Conservation (phyloP, 2,113 vertebrate species). For the Pachycephala philippinensis region DNA sequence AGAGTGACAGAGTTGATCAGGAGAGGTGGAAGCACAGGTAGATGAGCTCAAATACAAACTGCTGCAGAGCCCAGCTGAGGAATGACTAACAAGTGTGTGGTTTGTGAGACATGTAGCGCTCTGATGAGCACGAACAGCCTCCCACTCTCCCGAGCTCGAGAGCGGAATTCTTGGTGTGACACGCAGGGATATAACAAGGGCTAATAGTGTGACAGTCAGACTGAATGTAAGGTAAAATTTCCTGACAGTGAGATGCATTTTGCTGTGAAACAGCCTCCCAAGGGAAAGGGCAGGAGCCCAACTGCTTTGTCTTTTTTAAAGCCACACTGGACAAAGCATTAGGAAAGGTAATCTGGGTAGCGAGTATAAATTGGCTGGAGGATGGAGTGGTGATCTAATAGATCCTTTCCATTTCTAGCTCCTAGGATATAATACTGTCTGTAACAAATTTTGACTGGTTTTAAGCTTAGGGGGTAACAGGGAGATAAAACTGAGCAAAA, state of each 20-base stretch:
- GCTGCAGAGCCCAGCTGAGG: background rate
- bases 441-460: background rate
- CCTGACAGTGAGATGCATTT: constrained; percentile 1
- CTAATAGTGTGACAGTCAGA: constrained; percentile 36
- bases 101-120: background rate
- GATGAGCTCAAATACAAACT: background rate
- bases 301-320: constrained; percentile 5
- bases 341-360: background rate
- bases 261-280: background rate
- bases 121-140: constrained; percentile 27
- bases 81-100: constrained; percentile 44
- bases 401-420: background rate
- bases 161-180: constrained; percentile 11
- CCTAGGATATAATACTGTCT: background rate
- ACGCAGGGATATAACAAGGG: background rate
- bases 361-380: background rate
- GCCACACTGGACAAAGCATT: background rate
- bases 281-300: background rate
- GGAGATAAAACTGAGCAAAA: background rate
- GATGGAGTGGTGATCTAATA: background rate
- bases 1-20: background rate
- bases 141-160: background rate
- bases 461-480: background rate
- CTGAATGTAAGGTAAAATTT: constrained; percentile 2
- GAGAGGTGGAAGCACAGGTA: constrained; percentile 14